A percentile compares a stretch with the other conserved stretches of the same genome.
Conservation (phyloP, 2,797 vertebrate species). For the Malurus splendens region DNA sequence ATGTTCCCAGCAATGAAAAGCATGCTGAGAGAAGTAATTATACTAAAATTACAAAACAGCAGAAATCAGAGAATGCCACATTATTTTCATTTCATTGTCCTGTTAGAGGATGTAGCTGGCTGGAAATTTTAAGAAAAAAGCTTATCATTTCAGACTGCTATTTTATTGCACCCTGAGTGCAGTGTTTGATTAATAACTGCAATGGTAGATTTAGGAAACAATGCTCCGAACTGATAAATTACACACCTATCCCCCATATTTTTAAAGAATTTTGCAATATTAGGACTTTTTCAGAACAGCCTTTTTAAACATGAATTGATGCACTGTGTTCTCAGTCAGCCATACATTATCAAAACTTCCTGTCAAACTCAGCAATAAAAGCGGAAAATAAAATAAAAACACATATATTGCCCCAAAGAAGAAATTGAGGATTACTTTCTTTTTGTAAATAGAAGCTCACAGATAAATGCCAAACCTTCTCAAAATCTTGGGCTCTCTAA, state of each 20-base stretch:
- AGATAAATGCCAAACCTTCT: not conserved
- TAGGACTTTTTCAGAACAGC: not conserved
- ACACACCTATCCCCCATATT: not conserved
- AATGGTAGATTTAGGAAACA: not conserved
- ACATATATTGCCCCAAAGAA: not conserved
- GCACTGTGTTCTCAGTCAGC: not conserved
- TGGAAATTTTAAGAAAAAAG: not conserved
- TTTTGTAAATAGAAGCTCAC: not conserved
- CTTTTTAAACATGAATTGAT: not conserved
- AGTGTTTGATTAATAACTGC: not conserved
- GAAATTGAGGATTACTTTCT: not conserved
- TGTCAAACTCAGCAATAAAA: not conserved
- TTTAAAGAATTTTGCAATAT: not conserved
- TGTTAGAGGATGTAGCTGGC: not conserved
- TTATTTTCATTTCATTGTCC: constrained; percentile 15
- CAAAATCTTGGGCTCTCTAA: not conserved
- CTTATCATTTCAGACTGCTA: not conserved
- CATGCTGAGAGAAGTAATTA: constrained; percentile 52
- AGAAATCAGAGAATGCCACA: not conserved
- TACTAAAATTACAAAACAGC: constrained; percentile 27
- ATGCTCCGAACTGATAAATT: not conserved
- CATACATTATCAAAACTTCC: not conserved
- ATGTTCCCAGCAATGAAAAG: constrained; percentile 9
- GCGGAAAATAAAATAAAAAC: not conserved
- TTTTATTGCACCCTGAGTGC: not conserved